Evolutionary conservation across 2,888 invertebrate genomes (phyloP), one percentile per base, ranked within the genome.

Genomic region (Oscheius myriophilus): DNA sequence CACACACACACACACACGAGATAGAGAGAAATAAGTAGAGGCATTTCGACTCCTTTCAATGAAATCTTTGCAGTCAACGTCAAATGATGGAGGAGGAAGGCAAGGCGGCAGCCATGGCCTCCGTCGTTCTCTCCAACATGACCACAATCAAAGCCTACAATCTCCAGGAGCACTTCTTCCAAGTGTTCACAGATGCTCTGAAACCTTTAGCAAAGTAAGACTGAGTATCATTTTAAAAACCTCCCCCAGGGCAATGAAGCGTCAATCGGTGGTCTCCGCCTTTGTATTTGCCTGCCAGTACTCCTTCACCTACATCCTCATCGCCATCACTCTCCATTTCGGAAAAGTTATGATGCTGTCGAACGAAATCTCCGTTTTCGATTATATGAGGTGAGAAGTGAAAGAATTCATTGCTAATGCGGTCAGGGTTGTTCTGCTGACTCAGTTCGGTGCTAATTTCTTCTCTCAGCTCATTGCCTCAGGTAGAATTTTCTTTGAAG

Each of bases 391-490:
- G 83, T 82, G 53, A 57, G 26, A 9, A 12, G 2, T 39, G 12
- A 21, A n/a, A 16, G 2, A 1, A 25, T 9, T 43, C 2, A 16
- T 25, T 16, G 9, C 4, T 51, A 80, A n/a, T n/a, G n/a, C n/a
- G n/a, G n/a, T 70, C 45, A 82, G 84, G 69, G 84, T 84, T 16
- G 84, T 84, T 3, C 75, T 84, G 21, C 73, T 84, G 16, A 85
- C 84, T 1, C 84, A 84, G 59, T 84, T 84, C 55, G 84, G 84
- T 18, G 84, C 84, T n/a, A 85, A 84, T 64, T 85, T 82, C 71
- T 82, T 85, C 67, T 82, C 83, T 0, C 83, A 83, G 54, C 72
- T 84, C 11, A 79, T 84, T 46, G 82, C 84, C 1, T 84, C 83
- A 21, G 33, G 33, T 33, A 33, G 33, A 9, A n/a, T n/a, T n/a